Base-by-base conservation (phyloP, 2,888 invertebrate genomes). In the Microplitis manilae region DNA sequence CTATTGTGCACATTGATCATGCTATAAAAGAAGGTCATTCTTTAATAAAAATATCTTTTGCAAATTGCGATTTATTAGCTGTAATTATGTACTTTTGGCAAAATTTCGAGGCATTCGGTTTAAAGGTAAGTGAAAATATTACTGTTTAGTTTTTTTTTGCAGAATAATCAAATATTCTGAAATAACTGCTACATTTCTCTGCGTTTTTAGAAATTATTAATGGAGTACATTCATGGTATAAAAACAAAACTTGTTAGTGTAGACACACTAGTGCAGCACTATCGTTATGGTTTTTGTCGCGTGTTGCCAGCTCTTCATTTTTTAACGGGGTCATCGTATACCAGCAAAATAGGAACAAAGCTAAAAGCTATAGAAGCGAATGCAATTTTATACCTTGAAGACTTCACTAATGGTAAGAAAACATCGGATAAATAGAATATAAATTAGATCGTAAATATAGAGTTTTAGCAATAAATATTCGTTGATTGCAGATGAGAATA, bases 41-140 rank as follows among this genome's bases (percentile, higher is more conserved):
- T 62, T 13, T n/a, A 17, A 62, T 62, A 62, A 62, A 62, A 62
- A 17, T 62, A n/a, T n/a, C 7, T 62, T 62, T n/a, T 62, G 62
- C 15, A 15, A 15, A 6, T 50, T 50, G 41, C 2, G 41, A 50
- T 50, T 50, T 50, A 4, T 50, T 50, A 50, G 41, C 9, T 5
- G 5, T 62, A 5, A 15, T 62, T 13, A n/a, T 62, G 62, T 62
- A 62, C 17, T 62, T 17, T 15, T 62, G 6, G 62, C n/a, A 62
- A 17, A 62, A 20, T 17, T 62, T 62, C 6, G 5, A 17, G 15
- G 17, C 7, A n/a, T 15, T 5, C n/a, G 8, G 62, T 62, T 62
- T 17, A 17, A 17, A 15, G n/a, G 1, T 62, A 20, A 20, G 62
- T 62, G 6, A 17, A 15, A 62, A 50, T 9, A 50, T 30, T 30